Evolutionary conservation across 2,113 vertebrate genomes (phyloP), one percentile per base, ranked within the genome.

Genomic region (Tychaedon coryphoeus): DNA sequence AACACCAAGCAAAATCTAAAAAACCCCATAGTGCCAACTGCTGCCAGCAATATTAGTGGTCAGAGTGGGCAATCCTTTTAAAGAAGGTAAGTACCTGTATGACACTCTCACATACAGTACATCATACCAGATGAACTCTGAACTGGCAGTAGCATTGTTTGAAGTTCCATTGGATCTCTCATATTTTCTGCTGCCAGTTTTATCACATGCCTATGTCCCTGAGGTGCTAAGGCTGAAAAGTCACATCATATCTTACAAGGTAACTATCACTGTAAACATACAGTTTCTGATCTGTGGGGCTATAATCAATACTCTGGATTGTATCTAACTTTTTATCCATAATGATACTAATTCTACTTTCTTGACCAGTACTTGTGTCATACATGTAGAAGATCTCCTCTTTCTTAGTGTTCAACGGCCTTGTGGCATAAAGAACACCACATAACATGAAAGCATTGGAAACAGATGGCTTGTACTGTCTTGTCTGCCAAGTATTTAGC

Each of bases 381-480:
- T 98, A 99, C 56, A 96, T 98, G 62, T 99, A 99, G 97, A 99
- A 99, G 61, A 99, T 98, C 95, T 99, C 99, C 70, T 99, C 99
- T 34, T 45, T 33, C 91, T n/a, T 98, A 34, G 97, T 98, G 90
- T 51, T 98, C 47, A 98, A 0, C 38, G 94, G 90, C 38, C 98
- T 98, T 6, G 98, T 98, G 36, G 98, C 98, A 3, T 99, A 99
- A 20, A 99, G 98, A 94, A 99, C 98, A 14, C 99, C 99, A 75
- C 99, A 99, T 65, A 99, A 94, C 97, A 99, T 99, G 97, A 99
- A 99, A 57, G 99, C 97, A 4, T 98, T 99, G 88, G 99, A 99
- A 72, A 98, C 99, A 5, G 99, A 98, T 84, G 98, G 97, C 60
- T 96, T 98, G 65, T 97, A 98, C 93, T 98, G 97, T 54, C 64